phyloP scores from a whole-genome alignment of 2,113 vertebrate species.

The Sterna hirundo region DNA sequence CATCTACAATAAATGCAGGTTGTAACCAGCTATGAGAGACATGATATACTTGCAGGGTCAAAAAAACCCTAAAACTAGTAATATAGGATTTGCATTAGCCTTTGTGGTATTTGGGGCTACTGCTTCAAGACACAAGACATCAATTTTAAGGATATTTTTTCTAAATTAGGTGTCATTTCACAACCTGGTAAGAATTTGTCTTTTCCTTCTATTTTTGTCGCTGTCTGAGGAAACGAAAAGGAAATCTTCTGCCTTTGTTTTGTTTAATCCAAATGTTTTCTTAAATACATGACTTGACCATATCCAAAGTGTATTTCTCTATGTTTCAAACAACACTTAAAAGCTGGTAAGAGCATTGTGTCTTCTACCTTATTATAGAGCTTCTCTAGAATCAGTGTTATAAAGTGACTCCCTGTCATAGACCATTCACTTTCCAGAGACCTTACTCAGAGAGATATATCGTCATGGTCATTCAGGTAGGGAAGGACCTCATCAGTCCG shows the following conservation, averaged over 20 bases:
- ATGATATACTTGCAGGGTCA: neutral
- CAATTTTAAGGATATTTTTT: neutral
- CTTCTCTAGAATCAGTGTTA: neutral
- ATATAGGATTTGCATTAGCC: neutral
- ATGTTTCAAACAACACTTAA: neutral
- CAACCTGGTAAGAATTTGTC: neutral
- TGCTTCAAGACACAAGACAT: neutral
- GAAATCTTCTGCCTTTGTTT: neutral
- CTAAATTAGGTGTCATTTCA: neutral
- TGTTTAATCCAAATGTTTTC: neutral
- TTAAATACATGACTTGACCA: neutral
- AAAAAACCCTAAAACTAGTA: rapidly evolving
- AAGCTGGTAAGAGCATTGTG: neutral
- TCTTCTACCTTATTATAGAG: neutral
- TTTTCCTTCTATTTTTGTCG: neutral
- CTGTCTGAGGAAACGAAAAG: neutral
- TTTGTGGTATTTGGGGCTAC: neutral
- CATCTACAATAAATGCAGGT: neutral
- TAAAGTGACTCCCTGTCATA: neutral
- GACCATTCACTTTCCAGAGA: neutral
- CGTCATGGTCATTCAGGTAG: neutral
- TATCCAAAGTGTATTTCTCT: neutral
- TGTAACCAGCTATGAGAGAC: neutral
- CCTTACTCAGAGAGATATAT: neutral
- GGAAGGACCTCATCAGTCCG: neutral